Conservation (phyloP, 2,113 vertebrate species). For the Rattus rattus region DNA sequence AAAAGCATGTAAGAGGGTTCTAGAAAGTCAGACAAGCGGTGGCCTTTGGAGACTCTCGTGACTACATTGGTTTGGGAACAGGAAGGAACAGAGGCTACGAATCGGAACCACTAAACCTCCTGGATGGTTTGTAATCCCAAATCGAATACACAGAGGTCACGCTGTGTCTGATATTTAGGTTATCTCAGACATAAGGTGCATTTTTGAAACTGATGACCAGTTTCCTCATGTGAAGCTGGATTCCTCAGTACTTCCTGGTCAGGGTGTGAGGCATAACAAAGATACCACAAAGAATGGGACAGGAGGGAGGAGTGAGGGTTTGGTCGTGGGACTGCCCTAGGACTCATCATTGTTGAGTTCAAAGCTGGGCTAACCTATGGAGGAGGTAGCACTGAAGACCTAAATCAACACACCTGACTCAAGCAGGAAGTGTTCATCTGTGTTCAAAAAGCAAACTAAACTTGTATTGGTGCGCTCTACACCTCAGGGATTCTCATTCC, state of each 20-base stretch:
- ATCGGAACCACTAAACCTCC: not conserved
- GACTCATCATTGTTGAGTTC: no score
- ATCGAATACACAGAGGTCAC: not conserved
- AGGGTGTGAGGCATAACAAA: not conserved
- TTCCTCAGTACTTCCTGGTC: constrained; percentile 54
- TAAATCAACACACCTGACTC: not conserved
- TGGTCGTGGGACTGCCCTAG: not conserved
- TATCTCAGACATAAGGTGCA: not conserved
- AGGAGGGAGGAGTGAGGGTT: not conserved
- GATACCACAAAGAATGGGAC: not conserved
- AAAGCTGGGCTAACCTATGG: not conserved
- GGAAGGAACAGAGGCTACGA: not conserved
- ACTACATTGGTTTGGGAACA: not conserved
- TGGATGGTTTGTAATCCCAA: not conserved
- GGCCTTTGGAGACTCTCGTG: not conserved
- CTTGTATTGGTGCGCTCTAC: not conserved
- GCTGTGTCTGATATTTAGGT: not conserved
- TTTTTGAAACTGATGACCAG: constrained; percentile 28
- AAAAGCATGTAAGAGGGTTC: not conserved
- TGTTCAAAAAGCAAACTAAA: not conserved
- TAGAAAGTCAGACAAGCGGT: not conserved
- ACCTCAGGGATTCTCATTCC: not conserved
- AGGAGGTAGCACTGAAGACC: not conserved
- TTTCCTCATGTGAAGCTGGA: constrained; percentile 47
- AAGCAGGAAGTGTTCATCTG: not conserved